Base-by-base conservation (phyloP, 2,888 invertebrate species). In the Tineola bisselliella region DNA sequence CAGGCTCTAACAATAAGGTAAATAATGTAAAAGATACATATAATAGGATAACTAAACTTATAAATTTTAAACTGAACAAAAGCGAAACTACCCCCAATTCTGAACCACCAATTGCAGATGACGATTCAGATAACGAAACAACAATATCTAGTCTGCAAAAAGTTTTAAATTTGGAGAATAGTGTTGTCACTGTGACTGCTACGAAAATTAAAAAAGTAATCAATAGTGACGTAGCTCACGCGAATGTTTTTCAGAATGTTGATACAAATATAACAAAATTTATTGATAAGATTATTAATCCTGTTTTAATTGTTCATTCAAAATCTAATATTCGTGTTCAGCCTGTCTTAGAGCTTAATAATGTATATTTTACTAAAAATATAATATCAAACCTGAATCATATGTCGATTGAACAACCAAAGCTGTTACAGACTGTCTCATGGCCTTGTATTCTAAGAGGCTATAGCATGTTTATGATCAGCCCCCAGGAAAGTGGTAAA, bases 371-470 rank as follows among this genome's bases (percentile, higher is more conserved):
- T 33, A 79, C 76, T 25, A 44, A 65, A 0, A 69, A 78, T 52
- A 79, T 86, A 31, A 72, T 75, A 15, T 63, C 68, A 1, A 71
- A 69, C 0, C 67, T 89, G 0, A 70, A 68, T 62, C 77, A 74
- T 30, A 73, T 86, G 72, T 66, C 67, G 0, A 68, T 89, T 0
- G 72, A 70, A 4, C 69, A 70, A 0, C 86, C 90, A 0, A 87
- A 82, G 71, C 81, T 84, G 44, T 79, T 93, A 31, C 94, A 95
- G 69, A 88, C 89, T 0, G 91, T 91, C 61, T 86, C 90, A 0
- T 94, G 94, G 94, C 89, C 91, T 0, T 89, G 91, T 1, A 84
- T 94, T 54, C 76, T 90, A 48, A 84, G 91, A 43, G 91, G 91
- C 0, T 87, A 90, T 58, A 91, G 92, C 64, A 77, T 92, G 0